Percentiles rank a stretch among this genome's conserved stretches.
These are phyloP conservation scores for Chesias legatella DNA, from an alignment of 2,888 invertebrate genomes.

Conservation along the genomic window DNA sequence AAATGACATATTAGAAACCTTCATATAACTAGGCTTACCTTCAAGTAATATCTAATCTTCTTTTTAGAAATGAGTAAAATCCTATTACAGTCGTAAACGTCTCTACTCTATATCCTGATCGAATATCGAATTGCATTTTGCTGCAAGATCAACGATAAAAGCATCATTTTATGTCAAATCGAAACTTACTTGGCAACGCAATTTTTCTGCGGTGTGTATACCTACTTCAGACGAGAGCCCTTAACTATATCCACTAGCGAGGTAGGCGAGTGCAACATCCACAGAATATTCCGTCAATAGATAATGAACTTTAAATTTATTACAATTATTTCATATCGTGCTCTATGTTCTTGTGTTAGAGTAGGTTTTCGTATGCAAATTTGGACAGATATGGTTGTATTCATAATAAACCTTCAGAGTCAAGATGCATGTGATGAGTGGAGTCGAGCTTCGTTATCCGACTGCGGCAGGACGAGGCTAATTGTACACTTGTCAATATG, in stretches of 20 bases:
- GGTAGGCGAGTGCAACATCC: slow-evolving; percentile 52
- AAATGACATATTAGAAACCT: too few species aligned
- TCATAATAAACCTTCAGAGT: slow-evolving; percentile 44
- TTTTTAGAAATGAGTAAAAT: too few species aligned
- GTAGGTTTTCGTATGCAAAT: slow-evolving; percentile 17
- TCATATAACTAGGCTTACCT: too few species aligned
- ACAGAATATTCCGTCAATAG: slow-evolving; percentile 25
- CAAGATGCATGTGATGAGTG: slow-evolving; percentile 61
- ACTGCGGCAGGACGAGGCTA: slow-evolving; percentile 57
- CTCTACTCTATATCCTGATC: too few species aligned
- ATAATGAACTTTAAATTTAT: slow-evolving; percentile 22
- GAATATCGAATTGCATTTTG: slow-evolving; percentile 1
- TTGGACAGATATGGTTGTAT: slow-evolving; percentile 25
- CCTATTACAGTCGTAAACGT: too few species aligned
- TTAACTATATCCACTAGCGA: slow-evolving; percentile 52
- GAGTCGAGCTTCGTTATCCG: slow-evolving; percentile 64
- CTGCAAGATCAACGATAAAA: slow-evolving; percentile 14
- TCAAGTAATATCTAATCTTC: too few species aligned
- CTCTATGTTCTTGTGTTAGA: slow-evolving; percentile 4
- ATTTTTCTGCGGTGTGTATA: slow-evolving; percentile 43
- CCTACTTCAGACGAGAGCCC: slow-evolving; percentile 46
- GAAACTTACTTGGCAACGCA: slow-evolving; percentile 29
- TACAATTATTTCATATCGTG: slow-evolving; percentile 6
- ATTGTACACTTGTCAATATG: slow-evolving; percentile 56
- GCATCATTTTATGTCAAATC: slow-evolving; percentile 31